A percentile compares a stretch with the other conserved stretches of the same genome.
These are phyloP conservation scores for Blastomussa wellsi DNA, from an alignment of 92 coral and sea anemone genomes.

Conservation along the genomic window DNA sequence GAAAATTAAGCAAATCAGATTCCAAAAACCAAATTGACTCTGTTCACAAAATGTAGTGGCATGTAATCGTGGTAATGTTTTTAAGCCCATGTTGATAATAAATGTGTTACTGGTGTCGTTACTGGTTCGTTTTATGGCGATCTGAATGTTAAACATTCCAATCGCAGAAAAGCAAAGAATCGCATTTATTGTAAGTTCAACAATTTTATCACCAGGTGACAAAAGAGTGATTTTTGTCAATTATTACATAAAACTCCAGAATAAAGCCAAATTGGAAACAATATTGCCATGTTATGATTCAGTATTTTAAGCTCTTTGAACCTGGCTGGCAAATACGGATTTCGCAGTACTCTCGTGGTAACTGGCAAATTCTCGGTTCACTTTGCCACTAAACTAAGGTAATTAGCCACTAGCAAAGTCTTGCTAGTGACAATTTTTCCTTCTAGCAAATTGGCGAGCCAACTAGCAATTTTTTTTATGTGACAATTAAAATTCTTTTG, in stretches of 20 bases:
- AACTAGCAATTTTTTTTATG: no score
- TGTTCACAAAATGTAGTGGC: neutral
- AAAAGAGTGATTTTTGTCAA: conserved; percentile 21
- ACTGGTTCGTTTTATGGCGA: neutral
- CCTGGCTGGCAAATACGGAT: neutral
- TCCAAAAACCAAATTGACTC: neutral
- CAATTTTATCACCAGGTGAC: conserved; percentile 15
- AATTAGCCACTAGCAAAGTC: neutral
- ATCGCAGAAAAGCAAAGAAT: neutral
- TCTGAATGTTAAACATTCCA: neutral
- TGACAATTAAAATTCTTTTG: no score
- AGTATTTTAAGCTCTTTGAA: neutral
- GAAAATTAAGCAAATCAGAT: conserved; percentile 10
- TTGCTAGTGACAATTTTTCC: no score
- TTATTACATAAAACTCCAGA: conserved; percentile 13
- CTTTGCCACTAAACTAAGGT: neutral
- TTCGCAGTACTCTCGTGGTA: neutral
- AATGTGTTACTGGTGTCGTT: neutral
- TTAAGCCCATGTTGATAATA: neutral
- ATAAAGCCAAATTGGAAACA: neutral
- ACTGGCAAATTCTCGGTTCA: neutral
- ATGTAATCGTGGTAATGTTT: neutral
- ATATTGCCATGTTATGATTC: neutral
- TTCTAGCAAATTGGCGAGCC: no score
- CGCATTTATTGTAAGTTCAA: neutral